Evolutionary conservation across 2,888 invertebrate species (phyloP).

Genomic region (Gerris lacustris): DNA sequence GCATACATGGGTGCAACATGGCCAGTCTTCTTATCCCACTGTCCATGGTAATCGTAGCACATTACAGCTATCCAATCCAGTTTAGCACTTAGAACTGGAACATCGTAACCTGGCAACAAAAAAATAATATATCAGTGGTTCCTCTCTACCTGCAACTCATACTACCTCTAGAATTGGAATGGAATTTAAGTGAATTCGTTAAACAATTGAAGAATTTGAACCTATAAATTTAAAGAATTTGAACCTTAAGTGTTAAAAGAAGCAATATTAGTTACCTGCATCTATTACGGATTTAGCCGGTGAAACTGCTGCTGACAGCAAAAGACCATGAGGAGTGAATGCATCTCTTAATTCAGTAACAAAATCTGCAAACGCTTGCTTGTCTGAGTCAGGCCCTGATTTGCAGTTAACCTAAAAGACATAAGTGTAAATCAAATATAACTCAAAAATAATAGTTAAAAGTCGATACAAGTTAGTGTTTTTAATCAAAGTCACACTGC

Average conservation of each 20-base stretch:
- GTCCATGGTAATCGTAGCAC: constrained; percentile 84
- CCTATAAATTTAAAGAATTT: too few species aligned
- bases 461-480: neutral
- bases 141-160: neutral
- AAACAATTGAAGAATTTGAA: too few species aligned
- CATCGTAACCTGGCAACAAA: constrained; percentile 52
- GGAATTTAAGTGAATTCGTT: too few species aligned
- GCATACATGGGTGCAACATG: constrained; percentile 79
- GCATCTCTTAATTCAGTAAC: constrained; percentile 60
- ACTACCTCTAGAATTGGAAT: too few species aligned
- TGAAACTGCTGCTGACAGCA: constrained; percentile 73
- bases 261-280: constrained; percentile 39
- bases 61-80: constrained; percentile 85
- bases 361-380: constrained; percentile 59
- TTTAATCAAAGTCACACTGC: neutral
- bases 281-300: constrained; percentile 73
- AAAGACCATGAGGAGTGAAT: constrained; percentile 56
- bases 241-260: too few species aligned
- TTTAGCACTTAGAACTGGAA: constrained; percentile 57
- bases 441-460: neutral
- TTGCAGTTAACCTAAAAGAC: constrained; percentile 56
- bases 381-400: constrained; percentile 69
- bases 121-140: neutral
- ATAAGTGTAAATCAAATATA: neutral
- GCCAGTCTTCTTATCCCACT: constrained; percentile 82